Base-by-base conservation (phyloP, 53 echinoderm and acorn worm genomes). In the Echinometra lucunter region DNA sequence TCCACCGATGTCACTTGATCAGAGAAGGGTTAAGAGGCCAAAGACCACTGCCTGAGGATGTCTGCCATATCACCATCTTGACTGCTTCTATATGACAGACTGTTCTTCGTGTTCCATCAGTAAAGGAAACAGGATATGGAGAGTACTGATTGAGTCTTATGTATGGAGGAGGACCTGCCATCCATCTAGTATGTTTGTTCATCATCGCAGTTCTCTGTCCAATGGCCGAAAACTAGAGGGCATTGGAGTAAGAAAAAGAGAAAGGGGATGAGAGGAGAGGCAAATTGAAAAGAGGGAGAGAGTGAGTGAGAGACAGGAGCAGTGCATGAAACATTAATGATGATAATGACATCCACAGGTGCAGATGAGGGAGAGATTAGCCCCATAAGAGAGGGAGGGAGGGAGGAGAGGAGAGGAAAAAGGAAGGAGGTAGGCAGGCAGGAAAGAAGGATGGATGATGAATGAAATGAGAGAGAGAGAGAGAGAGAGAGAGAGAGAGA, bases 121-220 rank as follows among this genome's bases (percentile, higher is more conserved):
- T 44, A 42, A 19, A 27, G n/a, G 23, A 45, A 27, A 45, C 45
- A 27, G 25, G 44, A 82, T 4, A 82, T 25, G 45, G 27, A 83
- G 28, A 85, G 85, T 85, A 85, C 85, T 85, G 85, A 49, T 49
- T 27, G 47, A 85, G n/a, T 15, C 1, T 85, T 85, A n/a, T n/a
- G n/a, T n/a, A n/a, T 47, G 49, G 47, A 85, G 47, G 85, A 85
- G 11, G n/a, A 28, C 12, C 6, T n/a, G 49, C 85, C 85, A 85
- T 47, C 85, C 42, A 25, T 2, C 27, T 85, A 37, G 58, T 97
- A 98, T 7, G 98, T 98, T 95, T 98, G 98, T 72, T 98, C 98
- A 82, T 98, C 98, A 93, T 98, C 98, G 94, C 98, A 98, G 74
- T 97, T 97, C 67, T 98, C 98, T 57, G 98, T 98, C 98, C 98